A percentile compares a stretch with the other conserved stretches of the same genome.
Conservation (phyloP, 2,797 vertebrate species). For the Typhlichthys eigenmanni region DNA sequence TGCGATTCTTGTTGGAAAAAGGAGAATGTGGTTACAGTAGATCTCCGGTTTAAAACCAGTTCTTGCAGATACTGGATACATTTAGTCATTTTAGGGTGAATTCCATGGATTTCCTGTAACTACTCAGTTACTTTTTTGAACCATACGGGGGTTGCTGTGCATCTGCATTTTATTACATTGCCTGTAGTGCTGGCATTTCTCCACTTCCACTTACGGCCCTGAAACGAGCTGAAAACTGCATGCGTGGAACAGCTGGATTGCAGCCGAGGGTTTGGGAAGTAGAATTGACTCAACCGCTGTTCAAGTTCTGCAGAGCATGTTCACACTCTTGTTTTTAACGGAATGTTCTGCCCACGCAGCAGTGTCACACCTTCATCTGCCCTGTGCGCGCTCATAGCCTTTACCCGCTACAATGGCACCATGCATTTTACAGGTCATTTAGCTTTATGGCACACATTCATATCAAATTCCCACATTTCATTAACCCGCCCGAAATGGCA, state of each 20-base stretch:
- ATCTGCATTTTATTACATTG: constrained; percentile 3
- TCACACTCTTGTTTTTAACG: constrained; percentile 46
- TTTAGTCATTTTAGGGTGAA: constrained; percentile 12
- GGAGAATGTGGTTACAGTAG: constrained; percentile 29
- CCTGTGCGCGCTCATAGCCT: constrained; percentile 28
- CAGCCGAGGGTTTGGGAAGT: constrained; percentile 21
- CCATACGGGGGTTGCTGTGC: not conserved
- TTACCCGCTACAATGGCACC: constrained; percentile 44
- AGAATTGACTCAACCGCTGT: constrained; percentile 46
- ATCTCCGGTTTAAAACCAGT: constrained; percentile 26
- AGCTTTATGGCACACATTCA: constrained; percentile 58
- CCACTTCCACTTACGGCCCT: constrained; percentile 26
- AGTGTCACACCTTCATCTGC: constrained; percentile 49
- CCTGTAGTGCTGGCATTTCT: constrained; percentile 9
- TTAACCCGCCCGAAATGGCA: constrained; percentile 44
- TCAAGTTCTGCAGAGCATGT: constrained; percentile 36
- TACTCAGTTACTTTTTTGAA: constrained; percentile 5
- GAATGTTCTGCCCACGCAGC: constrained; percentile 56
- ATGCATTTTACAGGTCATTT: constrained; percentile 57
- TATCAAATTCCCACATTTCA: constrained; percentile 58
- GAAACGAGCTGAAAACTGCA: constrained; percentile 47
- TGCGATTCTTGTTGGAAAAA: constrained; percentile 27
- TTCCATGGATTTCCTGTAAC: constrained; percentile 22
- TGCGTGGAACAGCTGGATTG: constrained; percentile 22
- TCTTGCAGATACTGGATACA: constrained; percentile 15